phyloP scores from a whole-genome alignment of 2,113 vertebrate species.

The Notothenia coriiceps region DNA sequence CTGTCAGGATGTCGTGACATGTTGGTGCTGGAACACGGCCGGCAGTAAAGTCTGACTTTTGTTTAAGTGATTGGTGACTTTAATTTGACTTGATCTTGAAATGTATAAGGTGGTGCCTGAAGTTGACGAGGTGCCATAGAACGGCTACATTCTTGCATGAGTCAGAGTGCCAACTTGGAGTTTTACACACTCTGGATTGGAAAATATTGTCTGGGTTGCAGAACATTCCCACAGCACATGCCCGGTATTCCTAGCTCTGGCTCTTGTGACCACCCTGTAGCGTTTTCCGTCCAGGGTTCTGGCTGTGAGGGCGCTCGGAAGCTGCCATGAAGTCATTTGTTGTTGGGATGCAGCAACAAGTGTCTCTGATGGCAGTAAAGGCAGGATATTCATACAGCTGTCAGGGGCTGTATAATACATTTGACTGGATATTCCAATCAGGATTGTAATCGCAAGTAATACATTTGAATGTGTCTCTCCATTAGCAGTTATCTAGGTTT shows the following conservation, averaged over 20 bases:
- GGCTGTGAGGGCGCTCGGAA: conserved; percentile 30
- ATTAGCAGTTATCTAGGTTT: background rate
- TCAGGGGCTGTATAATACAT: conserved; percentile 33
- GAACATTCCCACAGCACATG: conserved; percentile 55
- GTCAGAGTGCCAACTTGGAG: conserved; percentile 3
- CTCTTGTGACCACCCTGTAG: conserved; percentile 30
- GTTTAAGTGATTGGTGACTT: conserved; percentile 56
- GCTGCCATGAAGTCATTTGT: conserved; percentile 64
- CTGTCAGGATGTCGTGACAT: conserved; percentile 67
- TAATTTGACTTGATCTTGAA: conserved; percentile 47
- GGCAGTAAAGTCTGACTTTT: conserved; percentile 47
- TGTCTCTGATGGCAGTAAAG: conserved; percentile 60
- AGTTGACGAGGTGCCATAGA: conserved; percentile 22
- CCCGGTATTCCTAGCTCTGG: conserved; percentile 42
- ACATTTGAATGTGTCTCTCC: too few species aligned
- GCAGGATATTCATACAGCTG: conserved; percentile 56
- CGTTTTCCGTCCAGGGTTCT: conserved; percentile 44
- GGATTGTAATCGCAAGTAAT: background rate
- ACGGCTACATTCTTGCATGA: background rate
- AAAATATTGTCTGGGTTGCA: conserved; percentile 37
- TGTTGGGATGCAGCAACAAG: conserved; percentile 46
- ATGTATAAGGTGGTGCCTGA: conserved; percentile 44
- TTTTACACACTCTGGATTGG: conserved; percentile 23
- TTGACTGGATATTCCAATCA: background rate
- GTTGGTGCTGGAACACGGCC: conserved; percentile 44